Percentiles rank a stretch among this genome's conserved stretches.
Conservation (phyloP, 2,888 invertebrate species). For the Drosophila austrosaltans region DNA sequence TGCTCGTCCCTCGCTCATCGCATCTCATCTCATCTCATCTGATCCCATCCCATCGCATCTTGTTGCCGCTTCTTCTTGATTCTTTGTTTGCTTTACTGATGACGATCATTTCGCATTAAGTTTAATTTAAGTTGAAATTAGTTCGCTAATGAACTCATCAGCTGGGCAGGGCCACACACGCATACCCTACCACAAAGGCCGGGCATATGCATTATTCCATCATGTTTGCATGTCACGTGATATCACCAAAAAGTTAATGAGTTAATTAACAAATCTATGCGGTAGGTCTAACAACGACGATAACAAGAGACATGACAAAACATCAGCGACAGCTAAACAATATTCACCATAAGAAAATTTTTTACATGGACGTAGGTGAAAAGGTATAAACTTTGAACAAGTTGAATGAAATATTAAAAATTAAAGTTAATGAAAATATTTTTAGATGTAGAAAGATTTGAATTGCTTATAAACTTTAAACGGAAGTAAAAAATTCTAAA, state of each 20-base stretch:
- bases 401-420: too few species aligned
- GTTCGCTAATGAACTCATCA: constrained; percentile 83
- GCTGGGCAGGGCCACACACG: constrained; percentile 30
- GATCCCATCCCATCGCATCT: background rate
- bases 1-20: constrained; percentile 28
- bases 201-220: constrained; percentile 19
- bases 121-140: constrained; percentile 82
- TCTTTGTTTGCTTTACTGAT: constrained; percentile 79
- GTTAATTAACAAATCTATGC: constrained; percentile 82
- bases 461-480: background rate
- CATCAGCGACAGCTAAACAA: constrained; percentile 43
- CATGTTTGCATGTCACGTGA: constrained; percentile 2
- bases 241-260: constrained; percentile 78
- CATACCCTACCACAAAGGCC: constrained; percentile 18
- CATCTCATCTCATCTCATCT: constrained; percentile 27
- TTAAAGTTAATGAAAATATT: too few species aligned
- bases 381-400: too few species aligned
- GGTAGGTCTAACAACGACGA: constrained; percentile 70
- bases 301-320: constrained; percentile 22
- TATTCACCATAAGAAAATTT: constrained; percentile 41
- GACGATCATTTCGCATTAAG: constrained; percentile 80
- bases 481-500: too few species aligned
- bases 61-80: constrained; percentile 47
- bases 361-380: background rate
- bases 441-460: background rate